A percentile compares a stretch with the other conserved stretches of the same genome.
Conservation (phyloP, 2,888 invertebrate genomes). For the Xiphydria camelus region DNA sequence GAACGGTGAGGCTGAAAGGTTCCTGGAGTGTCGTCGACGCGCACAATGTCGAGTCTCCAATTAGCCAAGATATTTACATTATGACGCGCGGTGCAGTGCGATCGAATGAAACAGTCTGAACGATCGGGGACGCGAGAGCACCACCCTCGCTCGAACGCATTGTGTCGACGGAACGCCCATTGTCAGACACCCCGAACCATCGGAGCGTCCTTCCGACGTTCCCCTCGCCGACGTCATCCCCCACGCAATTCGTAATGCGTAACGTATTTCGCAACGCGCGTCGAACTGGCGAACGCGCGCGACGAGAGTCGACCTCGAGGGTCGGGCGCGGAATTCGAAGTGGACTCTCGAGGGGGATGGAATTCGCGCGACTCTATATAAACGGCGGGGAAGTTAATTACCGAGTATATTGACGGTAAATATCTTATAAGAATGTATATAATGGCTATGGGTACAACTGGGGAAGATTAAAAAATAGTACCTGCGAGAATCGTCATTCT, state of each 20-base stretch:
- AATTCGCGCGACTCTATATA: no score
- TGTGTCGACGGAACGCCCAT: slow-evolving; percentile 3
- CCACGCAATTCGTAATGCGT: background rate
- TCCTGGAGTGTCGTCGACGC: slow-evolving; percentile 36
- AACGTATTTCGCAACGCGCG: background rate
- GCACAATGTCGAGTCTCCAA: slow-evolving; percentile 51
- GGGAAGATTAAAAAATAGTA: no score
- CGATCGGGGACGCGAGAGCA: slow-evolving; percentile 9
- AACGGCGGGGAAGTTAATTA: no score
- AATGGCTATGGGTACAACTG: no score
- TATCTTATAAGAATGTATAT: no score
- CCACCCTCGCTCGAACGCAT: slow-evolving; percentile 3
- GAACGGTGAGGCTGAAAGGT: slow-evolving; percentile 41
- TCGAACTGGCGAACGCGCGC: no score
- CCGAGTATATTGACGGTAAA: no score
- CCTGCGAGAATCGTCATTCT: no score
- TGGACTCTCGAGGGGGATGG: no score
- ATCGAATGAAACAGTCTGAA: slow-evolving; percentile 35
- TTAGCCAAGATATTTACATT: slow-evolving; percentile 57
- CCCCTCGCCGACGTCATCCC: slow-evolving; percentile 4
- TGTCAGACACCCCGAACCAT: slow-evolving; percentile 28
- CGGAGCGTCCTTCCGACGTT: slow-evolving; percentile 6
- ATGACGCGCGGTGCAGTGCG: slow-evolving; percentile 39
- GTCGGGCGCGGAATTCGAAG: no score
- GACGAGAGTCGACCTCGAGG: no score